These are phyloP conservation scores for Riparia riparia DNA, from an alignment of 2,113 vertebrate species.

Conservation along the genomic window DNA sequence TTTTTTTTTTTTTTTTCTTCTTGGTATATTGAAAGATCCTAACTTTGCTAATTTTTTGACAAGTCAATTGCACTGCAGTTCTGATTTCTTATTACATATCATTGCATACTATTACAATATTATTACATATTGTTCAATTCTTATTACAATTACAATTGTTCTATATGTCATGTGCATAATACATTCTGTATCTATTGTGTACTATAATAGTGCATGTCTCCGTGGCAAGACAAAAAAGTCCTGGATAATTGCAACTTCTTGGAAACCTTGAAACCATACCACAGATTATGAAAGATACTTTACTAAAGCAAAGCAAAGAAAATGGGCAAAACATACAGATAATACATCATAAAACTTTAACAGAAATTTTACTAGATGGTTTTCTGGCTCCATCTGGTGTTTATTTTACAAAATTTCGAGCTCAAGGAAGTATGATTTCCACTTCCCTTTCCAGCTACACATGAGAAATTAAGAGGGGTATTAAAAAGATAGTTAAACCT, in stretches of 20 bases:
- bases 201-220: background rate
- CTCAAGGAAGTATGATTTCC: background rate
- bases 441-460: background rate
- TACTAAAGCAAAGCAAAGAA: background rate
- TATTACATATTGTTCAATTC: background rate
- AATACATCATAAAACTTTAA: background rate
- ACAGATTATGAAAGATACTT: background rate
- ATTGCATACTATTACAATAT: background rate
- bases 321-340: background rate
- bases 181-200: background rate
- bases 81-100: background rate
- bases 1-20: no score
- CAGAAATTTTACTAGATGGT: background rate
- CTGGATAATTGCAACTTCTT: background rate
- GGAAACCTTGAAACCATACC: background rate
- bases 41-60: background rate
- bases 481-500: background rate
- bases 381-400: constrained; percentile 58
- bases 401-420: background rate
- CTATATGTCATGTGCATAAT: background rate
- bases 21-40: background rate
- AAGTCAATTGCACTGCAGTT: background rate
- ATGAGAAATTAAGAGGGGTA: background rate
- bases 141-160: background rate
- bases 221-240: background rate